phyloP scores from a whole-genome alignment of 2,888 invertebrate species.

The Drosophila mimetica region DNA sequence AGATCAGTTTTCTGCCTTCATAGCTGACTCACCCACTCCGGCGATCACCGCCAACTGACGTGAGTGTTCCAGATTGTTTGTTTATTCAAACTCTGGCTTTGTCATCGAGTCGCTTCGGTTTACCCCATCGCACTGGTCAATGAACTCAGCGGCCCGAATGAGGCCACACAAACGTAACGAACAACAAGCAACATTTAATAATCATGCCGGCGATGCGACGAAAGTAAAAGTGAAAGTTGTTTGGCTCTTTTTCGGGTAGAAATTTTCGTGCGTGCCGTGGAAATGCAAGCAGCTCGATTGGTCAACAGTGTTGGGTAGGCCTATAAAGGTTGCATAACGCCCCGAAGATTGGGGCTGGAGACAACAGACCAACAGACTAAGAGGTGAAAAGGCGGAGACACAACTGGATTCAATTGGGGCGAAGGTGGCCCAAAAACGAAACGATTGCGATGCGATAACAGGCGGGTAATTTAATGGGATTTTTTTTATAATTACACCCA shows the following conservation, averaged over 20 bases:
- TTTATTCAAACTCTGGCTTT: conserved; percentile 40
- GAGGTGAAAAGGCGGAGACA: conserved; percentile 1
- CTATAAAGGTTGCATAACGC: conserved; percentile 47
- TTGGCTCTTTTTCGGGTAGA: conserved; percentile 52
- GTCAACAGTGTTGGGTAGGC: conserved; percentile 43
- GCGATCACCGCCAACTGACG: not conserved
- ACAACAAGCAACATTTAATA: conserved; percentile 36
- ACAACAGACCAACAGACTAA: conserved; percentile 5
- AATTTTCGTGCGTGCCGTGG: conserved; percentile 59
- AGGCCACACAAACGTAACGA: conserved; percentile 55
- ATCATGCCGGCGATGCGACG: conserved; percentile 52
- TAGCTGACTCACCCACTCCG: conserved; percentile 18
- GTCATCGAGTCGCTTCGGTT: conserved; percentile 52
- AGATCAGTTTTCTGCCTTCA: not conserved
- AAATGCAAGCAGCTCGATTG: conserved; percentile 46
- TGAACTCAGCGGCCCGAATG: conserved; percentile 65
- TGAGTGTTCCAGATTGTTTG: conserved; percentile 23
- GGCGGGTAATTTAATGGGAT: not conserved
- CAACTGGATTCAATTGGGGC: conserved; percentile 22
- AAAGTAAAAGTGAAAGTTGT: conserved; percentile 81
- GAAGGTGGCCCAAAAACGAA: conserved; percentile 31
- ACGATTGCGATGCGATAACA: conserved; percentile 18
- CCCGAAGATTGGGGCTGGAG: conserved; percentile 13
- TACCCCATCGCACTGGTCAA: conserved; percentile 56
- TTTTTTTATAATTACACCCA: conserved; percentile 3